phyloP scores from a whole-genome alignment of 2,797 vertebrate species.

The Darevskia nairensis region DNA sequence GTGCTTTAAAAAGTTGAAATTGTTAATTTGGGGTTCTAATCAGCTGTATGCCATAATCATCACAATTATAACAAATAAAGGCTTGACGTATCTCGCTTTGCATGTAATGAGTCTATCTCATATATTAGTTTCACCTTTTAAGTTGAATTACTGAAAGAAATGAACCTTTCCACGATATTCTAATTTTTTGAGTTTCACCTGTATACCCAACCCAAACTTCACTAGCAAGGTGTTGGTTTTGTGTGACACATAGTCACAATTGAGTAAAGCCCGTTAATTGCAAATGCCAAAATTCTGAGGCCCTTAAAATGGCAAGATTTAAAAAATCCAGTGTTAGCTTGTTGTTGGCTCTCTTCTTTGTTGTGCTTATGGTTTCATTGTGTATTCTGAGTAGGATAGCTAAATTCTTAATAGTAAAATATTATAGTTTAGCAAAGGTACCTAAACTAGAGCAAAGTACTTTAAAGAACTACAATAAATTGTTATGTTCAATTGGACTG shows the following conservation, averaged over 20 bases:
- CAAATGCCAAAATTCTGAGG: not conserved
- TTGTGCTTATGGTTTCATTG: not conserved
- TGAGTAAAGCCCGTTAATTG: not conserved
- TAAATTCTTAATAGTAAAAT: not conserved
- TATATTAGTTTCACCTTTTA: too few species aligned
- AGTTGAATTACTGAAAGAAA: too few species aligned
- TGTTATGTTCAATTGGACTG: not conserved
- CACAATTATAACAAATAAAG: too few species aligned
- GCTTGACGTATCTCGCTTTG: too few species aligned
- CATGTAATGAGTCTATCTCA: too few species aligned
- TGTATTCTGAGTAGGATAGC: not conserved
- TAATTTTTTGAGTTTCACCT: too few species aligned
- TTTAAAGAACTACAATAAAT: not conserved
- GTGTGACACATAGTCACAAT: not conserved
- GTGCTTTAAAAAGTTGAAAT: not conserved
- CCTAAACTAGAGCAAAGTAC: not conserved
- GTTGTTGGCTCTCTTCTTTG: not conserved
- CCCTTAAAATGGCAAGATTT: not conserved
- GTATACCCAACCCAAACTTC: not conserved
- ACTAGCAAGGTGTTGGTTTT: not conserved
- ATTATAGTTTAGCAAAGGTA: not conserved
- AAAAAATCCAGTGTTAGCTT: not conserved
- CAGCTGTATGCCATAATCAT: too few species aligned
- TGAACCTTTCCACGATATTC: too few species aligned
- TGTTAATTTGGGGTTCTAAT: too few species aligned